Conservation (phyloP, 1,140 invertebrate genomes). For the Pteromalus puparum region DNA sequence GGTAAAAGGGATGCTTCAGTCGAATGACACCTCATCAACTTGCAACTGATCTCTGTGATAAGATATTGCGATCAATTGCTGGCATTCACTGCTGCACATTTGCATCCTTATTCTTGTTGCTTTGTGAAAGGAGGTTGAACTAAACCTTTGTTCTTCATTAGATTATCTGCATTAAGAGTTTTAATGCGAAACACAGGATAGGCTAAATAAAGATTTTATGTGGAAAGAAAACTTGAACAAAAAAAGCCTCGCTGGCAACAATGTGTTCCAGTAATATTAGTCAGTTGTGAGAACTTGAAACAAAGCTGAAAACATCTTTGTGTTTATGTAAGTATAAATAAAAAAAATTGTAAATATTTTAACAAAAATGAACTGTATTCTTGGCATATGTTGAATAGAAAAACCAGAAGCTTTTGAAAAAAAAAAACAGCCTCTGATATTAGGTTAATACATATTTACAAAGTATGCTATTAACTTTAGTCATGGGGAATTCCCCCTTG, state of each 20-base stretch:
- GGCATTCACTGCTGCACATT: slow-evolving; percentile 21
- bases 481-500: background rate
- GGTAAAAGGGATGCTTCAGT: slow-evolving; percentile 2
- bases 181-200: too few species aligned
- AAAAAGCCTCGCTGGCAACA: background rate
- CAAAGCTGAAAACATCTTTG: background rate
- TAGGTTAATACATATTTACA: slow-evolving; percentile 4
- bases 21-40: slow-evolving; percentile 29
- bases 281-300: background rate
- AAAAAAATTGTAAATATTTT: background rate
- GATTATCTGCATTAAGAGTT: background rate
- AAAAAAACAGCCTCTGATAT: slow-evolving; percentile 17
- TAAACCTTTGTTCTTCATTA: slow-evolving; percentile 25
- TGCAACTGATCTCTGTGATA: slow-evolving; percentile 31
- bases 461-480: slow-evolving; percentile 6
- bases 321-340: background rate
- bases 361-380: too few species aligned
- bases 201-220: too few species aligned
- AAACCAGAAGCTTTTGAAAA: background rate
- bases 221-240: background rate
- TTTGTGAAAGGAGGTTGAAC: slow-evolving; percentile 7
- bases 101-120: slow-evolving; percentile 14
- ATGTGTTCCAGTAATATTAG: background rate
- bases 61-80: slow-evolving; percentile 44
- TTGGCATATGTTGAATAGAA: background rate